These are phyloP conservation scores for Chroicocephalus ridibundus DNA, from an alignment of 2,113 vertebrate species.

Conservation along the genomic window DNA sequence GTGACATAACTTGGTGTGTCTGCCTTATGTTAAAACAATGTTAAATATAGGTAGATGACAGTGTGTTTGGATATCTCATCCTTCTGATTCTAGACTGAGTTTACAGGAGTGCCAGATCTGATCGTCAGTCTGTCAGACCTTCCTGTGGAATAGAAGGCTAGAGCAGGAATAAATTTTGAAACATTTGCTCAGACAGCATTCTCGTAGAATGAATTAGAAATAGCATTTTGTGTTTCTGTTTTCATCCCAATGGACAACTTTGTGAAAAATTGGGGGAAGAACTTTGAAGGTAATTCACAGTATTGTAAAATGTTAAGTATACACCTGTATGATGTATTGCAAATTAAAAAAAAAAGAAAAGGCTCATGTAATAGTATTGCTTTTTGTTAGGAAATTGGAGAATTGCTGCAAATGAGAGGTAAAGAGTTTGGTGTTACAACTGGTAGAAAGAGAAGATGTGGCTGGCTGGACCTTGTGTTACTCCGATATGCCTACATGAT, in stretches of 20 bases:
- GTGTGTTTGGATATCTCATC: background rate
- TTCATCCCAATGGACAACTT: background rate
- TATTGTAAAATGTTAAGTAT: background rate
- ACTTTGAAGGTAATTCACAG: background rate
- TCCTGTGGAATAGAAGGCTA: background rate
- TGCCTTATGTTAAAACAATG: background rate
- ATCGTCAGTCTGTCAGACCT: background rate
- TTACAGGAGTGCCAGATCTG: background rate
- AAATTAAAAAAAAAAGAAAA: background rate
- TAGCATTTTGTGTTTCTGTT: background rate
- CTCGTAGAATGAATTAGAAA: background rate
- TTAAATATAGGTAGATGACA: background rate
- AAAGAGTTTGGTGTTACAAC: conserved; percentile 96
- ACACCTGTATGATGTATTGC: background rate
- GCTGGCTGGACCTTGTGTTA: conserved; percentile 95
- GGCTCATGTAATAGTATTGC: background rate
- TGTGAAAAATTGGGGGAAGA: background rate
- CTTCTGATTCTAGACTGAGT: background rate
- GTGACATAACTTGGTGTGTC: background rate
- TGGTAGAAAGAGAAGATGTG: conserved; percentile 93
- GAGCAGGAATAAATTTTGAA: background rate
- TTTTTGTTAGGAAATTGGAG: conserved; percentile 82
- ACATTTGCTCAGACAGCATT: background rate
- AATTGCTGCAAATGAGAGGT: conserved; percentile 88
- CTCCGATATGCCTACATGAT: conserved; percentile 98